Evolutionary conservation across 2,797 vertebrate genomes (phyloP).

Genomic region (Phrynocephalus forsythii): DNA sequence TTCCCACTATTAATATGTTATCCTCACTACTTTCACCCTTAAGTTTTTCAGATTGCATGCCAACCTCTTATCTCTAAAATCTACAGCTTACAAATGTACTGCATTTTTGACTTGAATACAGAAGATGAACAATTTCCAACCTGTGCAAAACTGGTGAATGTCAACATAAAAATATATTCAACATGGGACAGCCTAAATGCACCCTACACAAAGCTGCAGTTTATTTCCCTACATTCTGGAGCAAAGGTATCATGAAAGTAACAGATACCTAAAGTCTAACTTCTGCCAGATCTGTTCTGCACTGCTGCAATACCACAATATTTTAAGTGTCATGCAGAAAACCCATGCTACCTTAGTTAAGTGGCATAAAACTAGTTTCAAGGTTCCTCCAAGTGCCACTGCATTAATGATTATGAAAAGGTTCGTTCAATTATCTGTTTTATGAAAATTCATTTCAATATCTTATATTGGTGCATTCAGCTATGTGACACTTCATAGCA

Average conservation of each 20-base stretch:
- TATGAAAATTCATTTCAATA: background rate
- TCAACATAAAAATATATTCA: slow-evolving; percentile 3
- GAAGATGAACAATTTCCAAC: background rate
- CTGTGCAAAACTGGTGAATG: background rate
- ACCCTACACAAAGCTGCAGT: background rate
- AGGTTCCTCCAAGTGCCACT: background rate
- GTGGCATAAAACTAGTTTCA: slow-evolving; percentile 2
- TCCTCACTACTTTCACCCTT: background rate
- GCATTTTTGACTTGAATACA: background rate
- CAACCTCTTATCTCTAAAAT: background rate
- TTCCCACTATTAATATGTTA: background rate
- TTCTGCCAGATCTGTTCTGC: background rate
- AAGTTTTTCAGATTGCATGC: background rate
- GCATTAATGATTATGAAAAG: background rate
- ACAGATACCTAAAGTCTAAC: slow-evolving; percentile 5
- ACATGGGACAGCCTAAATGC: background rate
- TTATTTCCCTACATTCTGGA: background rate
- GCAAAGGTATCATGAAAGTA: background rate
- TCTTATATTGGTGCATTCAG: background rate
- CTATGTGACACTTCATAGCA: background rate
- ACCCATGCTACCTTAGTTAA: background rate
- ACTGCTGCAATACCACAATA: slow-evolving; percentile 17
- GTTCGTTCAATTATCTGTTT: background rate
- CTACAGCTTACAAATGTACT: background rate
- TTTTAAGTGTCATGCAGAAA: background rate